These are phyloP conservation scores for Antitype chi DNA, from an alignment of 2,888 invertebrate species.

Conservation along the genomic window DNA sequence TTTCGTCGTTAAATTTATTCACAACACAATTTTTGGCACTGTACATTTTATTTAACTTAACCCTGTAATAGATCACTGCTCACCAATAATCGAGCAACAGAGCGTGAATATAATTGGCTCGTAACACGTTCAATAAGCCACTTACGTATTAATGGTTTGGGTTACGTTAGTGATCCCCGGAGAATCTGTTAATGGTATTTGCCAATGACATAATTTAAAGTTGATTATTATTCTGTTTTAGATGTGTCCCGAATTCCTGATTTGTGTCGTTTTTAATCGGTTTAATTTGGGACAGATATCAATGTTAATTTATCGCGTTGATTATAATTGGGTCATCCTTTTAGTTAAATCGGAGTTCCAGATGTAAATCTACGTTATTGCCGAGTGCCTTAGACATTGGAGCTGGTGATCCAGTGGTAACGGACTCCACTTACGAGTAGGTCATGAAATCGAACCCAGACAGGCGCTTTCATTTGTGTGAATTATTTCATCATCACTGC, in stretches of 20 bases:
- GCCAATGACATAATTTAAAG: conserved; percentile 18
- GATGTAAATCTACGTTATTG: neutral
- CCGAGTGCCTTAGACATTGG: no score
- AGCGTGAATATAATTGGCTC: conserved; percentile 46
- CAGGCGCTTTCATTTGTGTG: no score
- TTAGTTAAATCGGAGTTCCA: neutral
- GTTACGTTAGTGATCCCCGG: conserved; percentile 18
- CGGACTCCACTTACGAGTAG: no score
- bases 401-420: no score
- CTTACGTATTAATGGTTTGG: conserved; percentile 24
- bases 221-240: conserved; percentile 30
- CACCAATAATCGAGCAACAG: conserved; percentile 16
- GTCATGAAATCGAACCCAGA: no score
- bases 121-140: conserved; percentile 45
- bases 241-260: neutral
- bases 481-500: no score
- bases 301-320: neutral
- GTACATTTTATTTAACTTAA: neutral
- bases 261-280: neutral
- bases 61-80: conserved; percentile 10
- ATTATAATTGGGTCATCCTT: neutral
- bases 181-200: conserved; percentile 36
- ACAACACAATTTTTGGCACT: neutral
- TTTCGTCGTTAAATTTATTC: neutral
- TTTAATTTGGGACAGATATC: neutral